Evolutionary conservation across 2,113 vertebrate genomes (phyloP).

Genomic region (Nestor notabilis): DNA sequence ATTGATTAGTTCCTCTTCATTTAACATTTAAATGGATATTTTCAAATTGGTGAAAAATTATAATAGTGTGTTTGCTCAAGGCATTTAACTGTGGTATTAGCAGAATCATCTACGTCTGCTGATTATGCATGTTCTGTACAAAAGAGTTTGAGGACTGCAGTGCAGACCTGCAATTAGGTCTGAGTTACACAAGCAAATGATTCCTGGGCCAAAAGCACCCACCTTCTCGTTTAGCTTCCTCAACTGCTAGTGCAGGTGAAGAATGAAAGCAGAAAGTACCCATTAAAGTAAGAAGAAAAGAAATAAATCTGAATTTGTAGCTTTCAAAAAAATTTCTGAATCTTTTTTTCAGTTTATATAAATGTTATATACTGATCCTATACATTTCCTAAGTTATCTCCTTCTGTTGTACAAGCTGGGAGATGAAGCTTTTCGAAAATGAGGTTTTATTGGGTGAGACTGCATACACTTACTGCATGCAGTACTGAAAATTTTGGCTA

Average conservation of each 20-base stretch:
- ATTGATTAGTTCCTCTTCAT: constrained; percentile 73
- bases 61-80: constrained; percentile 61
- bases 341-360: neutral
- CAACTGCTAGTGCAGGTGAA: neutral
- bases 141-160: neutral
- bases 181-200: neutral
- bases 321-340: neutral
- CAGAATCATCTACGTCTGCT: constrained; percentile 10
- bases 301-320: neutral
- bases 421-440: neutral
- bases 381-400: neutral
- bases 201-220: neutral
- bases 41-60: constrained; percentile 58
- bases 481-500: neutral
- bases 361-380: neutral
- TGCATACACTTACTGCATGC: neutral
- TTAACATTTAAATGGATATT: constrained; percentile 67
- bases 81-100: constrained; percentile 15
- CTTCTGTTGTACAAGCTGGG: neutral
- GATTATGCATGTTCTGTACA: neutral
- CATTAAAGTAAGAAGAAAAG: neutral
- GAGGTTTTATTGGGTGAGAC: neutral
- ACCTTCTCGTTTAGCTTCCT: neutral
- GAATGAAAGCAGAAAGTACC: neutral
- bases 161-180: constrained; percentile 16